Conservation (phyloP, 2,113 vertebrate genomes). For the Dolichotis patagonum region DNA sequence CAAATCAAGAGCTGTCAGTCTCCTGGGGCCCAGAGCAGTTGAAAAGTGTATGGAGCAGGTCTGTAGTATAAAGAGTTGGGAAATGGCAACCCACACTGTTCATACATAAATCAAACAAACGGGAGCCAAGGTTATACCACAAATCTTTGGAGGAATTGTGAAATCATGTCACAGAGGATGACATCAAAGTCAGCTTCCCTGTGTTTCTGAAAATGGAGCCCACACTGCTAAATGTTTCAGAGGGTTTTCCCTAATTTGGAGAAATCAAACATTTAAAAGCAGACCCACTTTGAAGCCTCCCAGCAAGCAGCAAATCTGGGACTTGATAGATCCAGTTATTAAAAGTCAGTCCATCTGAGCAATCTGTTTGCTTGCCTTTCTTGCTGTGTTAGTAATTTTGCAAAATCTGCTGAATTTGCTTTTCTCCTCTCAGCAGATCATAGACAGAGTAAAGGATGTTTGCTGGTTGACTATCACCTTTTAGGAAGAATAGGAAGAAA, state of each 20-base stretch:
- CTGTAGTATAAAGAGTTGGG: neutral
- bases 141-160: neutral
- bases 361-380: constrained; percentile 86
- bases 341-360: constrained; percentile 83
- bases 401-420: constrained; percentile 85
- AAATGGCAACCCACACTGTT: neutral
- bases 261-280: constrained; percentile 71
- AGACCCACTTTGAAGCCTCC: constrained; percentile 77
- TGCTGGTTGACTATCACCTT: constrained; percentile 76
- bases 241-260: constrained; percentile 57
- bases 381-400: constrained; percentile 88
- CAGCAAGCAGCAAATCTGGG: constrained; percentile 80
- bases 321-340: constrained; percentile 84
- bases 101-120: neutral
- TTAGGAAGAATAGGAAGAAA: constrained; percentile 71
- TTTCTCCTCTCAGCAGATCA: constrained; percentile 72
- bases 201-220: neutral
- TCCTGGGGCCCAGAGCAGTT: neutral
- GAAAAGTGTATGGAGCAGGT: neutral
- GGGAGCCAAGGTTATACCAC: neutral
- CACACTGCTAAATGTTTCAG: constrained; percentile 17
- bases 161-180: neutral
- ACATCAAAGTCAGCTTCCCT: neutral
- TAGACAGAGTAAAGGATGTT: constrained; percentile 82
- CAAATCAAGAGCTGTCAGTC: neutral